Conservation (phyloP, 1,140 invertebrate genomes). For the Cylas formicarius region DNA sequence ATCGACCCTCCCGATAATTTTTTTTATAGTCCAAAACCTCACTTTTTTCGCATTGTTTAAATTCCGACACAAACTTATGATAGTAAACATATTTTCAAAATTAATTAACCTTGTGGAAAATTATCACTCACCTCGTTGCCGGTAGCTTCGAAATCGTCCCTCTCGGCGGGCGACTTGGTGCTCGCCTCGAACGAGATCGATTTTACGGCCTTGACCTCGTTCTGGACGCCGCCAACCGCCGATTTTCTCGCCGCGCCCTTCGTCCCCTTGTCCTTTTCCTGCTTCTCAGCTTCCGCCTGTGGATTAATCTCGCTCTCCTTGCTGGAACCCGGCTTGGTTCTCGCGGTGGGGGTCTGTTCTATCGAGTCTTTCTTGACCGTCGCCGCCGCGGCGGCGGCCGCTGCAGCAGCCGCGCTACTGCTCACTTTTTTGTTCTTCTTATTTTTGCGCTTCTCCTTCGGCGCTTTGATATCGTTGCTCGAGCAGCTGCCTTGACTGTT, state of each 20-base stretch:
- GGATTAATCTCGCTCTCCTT: slow-evolving; percentile 20
- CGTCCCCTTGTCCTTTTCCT: slow-evolving; percentile 15
- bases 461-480: slow-evolving; percentile 62
- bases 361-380: slow-evolving; percentile 8
- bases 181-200: slow-evolving; percentile 51
- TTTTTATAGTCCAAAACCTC: no score
- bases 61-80: slow-evolving; percentile 41
- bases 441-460: slow-evolving; percentile 64
- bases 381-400: no score
- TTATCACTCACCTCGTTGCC: slow-evolving; percentile 55
- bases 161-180: slow-evolving; percentile 55
- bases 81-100: no score
- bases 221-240: background rate
- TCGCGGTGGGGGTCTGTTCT: slow-evolving; percentile 14
- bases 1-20: no score
- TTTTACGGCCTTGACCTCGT: slow-evolving; percentile 39
- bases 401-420: background rate
- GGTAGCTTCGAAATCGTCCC: slow-evolving; percentile 62
- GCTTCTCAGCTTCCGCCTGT: slow-evolving; percentile 14
- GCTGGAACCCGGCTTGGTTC: slow-evolving; percentile 27
- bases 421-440: slow-evolving; percentile 62
- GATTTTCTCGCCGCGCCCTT: background rate
- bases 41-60: slow-evolving; percentile 1
- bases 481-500: slow-evolving; percentile 79
- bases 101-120: slow-evolving; percentile 47